These are phyloP conservation scores for Leptopilina clavipes DNA, from an alignment of 1,140 invertebrate genomes.

Conservation along the genomic window DNA sequence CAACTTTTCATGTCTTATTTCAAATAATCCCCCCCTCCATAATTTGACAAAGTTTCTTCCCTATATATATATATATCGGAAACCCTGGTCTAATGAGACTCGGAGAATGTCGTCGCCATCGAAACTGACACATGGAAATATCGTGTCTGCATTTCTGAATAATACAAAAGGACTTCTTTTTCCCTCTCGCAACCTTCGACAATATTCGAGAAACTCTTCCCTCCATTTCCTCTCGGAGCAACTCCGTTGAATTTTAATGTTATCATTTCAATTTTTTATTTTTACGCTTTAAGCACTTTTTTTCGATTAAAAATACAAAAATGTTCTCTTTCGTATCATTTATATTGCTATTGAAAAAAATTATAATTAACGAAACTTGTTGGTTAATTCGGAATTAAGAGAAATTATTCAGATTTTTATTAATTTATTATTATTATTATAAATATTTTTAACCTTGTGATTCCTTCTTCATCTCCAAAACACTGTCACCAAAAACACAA, in stretches of 20 bases:
- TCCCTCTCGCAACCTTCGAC: constrained; percentile 37
- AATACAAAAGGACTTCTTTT: constrained; percentile 47
- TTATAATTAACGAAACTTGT: no score
- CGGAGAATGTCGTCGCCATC: constrained; percentile 51
- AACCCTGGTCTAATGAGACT: constrained; percentile 67
- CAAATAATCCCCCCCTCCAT: constrained; percentile 57
- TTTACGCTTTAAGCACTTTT: neutral
- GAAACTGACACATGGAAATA: constrained; percentile 57
- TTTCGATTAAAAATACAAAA: neutral
- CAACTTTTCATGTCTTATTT: constrained; percentile 71
- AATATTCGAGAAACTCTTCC: constrained; percentile 32
- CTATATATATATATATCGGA: neutral
- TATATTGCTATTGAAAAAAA: no score
- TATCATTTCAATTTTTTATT: constrained; percentile 20
- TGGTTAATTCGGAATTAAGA: no score
- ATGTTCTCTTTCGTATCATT: no score
- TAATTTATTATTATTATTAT: no score
- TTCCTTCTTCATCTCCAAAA: no score
- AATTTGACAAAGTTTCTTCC: constrained; percentile 56
- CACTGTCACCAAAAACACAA: no score
- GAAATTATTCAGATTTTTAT: no score
- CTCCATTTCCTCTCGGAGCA: constrained; percentile 47
- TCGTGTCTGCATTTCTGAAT: constrained; percentile 49
- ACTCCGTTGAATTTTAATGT: constrained; percentile 57
- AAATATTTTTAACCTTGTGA: no score